Evolutionary conservation across 2,113 vertebrate species (phyloP).

Genomic region (Xiphophorus couchianus): DNA sequence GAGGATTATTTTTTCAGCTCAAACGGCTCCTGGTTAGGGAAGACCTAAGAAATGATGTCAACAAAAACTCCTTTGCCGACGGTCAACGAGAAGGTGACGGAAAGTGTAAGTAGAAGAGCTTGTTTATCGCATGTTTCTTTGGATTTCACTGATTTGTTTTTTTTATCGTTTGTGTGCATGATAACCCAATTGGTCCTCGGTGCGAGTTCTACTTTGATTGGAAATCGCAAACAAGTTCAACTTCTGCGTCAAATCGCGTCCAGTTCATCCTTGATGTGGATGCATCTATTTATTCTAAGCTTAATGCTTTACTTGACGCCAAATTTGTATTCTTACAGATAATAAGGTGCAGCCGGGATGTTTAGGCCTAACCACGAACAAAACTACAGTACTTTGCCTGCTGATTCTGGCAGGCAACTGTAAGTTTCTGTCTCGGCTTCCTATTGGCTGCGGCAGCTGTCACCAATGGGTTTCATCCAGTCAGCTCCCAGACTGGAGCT

Average conservation of each 20-base stretch:
- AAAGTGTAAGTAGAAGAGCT: slow-evolving; percentile 87
- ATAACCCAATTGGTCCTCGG: slow-evolving; percentile 33
- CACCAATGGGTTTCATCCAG: slow-evolving; percentile 40
- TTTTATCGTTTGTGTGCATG: neutral
- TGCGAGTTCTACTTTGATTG: neutral
- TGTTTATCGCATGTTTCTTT: neutral
- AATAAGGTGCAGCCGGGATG: neutral
- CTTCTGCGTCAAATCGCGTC: slow-evolving; percentile 29
- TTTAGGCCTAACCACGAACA: slow-evolving; percentile 57
- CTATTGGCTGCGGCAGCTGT: slow-evolving; percentile 56
- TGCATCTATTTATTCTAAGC: neutral
- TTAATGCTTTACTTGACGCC: neutral
- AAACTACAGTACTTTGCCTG: slow-evolving; percentile 67
- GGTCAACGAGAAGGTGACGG: slow-evolving; percentile 93
- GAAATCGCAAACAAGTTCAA: slow-evolving; percentile 58
- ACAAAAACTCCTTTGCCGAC: slow-evolving; percentile 93
- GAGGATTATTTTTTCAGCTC: slow-evolving; percentile 3
- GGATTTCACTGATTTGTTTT: neutral
- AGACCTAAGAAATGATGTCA: slow-evolving; percentile 84
- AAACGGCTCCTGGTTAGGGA: neutral
- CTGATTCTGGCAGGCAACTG: slow-evolving; percentile 69
- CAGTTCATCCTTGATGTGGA: neutral
- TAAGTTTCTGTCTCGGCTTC: slow-evolving; percentile 14
- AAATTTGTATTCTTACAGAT: neutral
- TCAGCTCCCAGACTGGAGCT: slow-evolving; percentile 58